Percentiles rank a stretch among this genome's conserved stretches.
These are phyloP conservation scores for Myopa testacea DNA, from an alignment of 2,888 invertebrate genomes.

Conservation along the genomic window DNA sequence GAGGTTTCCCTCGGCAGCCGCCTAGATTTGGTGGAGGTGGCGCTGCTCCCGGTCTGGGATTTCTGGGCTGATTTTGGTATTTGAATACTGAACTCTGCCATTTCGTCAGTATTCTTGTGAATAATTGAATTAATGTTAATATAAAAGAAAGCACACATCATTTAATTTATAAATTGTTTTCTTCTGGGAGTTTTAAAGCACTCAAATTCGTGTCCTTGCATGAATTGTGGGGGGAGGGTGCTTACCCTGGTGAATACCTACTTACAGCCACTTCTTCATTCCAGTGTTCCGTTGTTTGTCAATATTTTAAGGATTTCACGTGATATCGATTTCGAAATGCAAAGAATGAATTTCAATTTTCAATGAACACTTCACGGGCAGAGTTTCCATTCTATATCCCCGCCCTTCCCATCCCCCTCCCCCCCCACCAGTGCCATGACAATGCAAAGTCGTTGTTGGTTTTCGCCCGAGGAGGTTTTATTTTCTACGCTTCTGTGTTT, in stretches of 20 bases:
- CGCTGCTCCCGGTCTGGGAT: not conserved
- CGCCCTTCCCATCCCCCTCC: not conserved
- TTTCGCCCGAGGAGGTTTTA: slow-evolving; percentile 36
- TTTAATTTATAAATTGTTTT: no score
- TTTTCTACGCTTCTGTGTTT: slow-evolving; percentile 55
- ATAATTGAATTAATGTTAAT: no score
- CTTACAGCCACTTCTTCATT: no score
- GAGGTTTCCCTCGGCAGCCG: not conserved
- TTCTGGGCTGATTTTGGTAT: not conserved
- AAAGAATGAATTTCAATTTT: not conserved
- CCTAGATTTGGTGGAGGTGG: not conserved
- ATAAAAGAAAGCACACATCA: no score
- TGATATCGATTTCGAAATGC: slow-evolving; percentile 5
- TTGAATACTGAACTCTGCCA: not conserved
- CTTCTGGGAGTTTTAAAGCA: no score
- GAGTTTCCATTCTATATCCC: not conserved
- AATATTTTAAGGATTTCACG: not conserved
- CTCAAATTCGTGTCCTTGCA: no score
- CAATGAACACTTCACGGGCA: not conserved
- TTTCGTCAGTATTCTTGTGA: no score
- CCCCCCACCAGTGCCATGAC: no score
- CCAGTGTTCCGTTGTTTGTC: not conserved
- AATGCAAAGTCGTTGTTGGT: slow-evolving; percentile 22
- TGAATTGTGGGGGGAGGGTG: no score
- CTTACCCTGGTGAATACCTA: no score